Conservation (phyloP, 2,113 vertebrate species). For the Thunnus thynnus region DNA sequence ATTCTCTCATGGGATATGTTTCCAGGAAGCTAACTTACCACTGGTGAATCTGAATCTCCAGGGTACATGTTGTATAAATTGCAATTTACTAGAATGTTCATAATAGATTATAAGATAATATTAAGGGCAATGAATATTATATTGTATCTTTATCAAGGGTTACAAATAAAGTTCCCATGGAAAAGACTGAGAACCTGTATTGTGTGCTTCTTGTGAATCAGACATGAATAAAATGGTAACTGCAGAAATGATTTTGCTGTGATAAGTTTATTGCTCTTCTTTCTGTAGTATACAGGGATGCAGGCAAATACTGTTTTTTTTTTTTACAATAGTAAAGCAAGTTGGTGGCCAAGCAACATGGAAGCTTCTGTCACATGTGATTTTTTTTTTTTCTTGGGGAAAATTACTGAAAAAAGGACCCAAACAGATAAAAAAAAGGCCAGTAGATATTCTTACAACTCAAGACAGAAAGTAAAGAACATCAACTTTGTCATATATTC, state of each 20-base stretch:
- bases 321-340: constrained; percentile 74
- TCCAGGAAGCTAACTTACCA: constrained; percentile 61
- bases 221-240: constrained; percentile 35
- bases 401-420: constrained; percentile 25
- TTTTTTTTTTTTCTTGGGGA: neutral
- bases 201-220: constrained; percentile 78
- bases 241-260: constrained; percentile 59
- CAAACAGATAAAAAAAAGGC: constrained; percentile 21
- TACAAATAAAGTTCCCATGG: constrained; percentile 92
- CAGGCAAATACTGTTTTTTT: constrained; percentile 72
- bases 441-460: constrained; percentile 34
- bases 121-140: constrained; percentile 88
- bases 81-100: constrained; percentile 83
- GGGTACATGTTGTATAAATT: constrained; percentile 82
- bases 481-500: constrained; percentile 30
- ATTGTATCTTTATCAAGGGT: constrained; percentile 89
- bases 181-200: constrained; percentile 90
- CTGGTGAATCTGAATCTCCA: constrained; percentile 64
- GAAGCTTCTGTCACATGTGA: constrained; percentile 80
- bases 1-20: constrained; percentile 46
- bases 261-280: constrained; percentile 82
- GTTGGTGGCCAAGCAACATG: constrained; percentile 83
- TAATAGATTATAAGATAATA: constrained; percentile 83
- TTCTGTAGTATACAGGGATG: constrained; percentile 79
- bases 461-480: constrained; percentile 31